Percentiles rank a stretch among this genome's conserved stretches.
Conservation (phyloP, 1,140 invertebrate species). For the Matsumurasca onukii region DNA sequence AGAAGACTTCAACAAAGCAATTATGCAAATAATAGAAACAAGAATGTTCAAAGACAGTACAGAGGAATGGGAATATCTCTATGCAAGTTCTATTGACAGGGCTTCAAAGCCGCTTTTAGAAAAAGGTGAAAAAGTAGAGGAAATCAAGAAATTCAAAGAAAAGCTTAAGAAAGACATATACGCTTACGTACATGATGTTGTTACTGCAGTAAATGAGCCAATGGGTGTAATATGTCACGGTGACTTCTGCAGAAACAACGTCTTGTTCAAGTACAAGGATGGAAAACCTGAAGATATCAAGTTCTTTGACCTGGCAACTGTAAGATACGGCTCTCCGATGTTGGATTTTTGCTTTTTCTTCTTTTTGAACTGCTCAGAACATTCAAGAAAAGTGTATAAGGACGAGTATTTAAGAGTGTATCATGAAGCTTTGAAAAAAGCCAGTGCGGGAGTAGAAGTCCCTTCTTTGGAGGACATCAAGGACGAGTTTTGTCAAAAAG, state of each 20-base stretch:
- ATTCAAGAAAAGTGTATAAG: conserved; percentile 39
- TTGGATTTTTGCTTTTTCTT: conserved; percentile 50
- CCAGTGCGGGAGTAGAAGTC: conserved; percentile 5
- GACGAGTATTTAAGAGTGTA: conserved; percentile 46
- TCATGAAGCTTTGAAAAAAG: conserved; percentile 37
- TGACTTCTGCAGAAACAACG: conserved; percentile 58
- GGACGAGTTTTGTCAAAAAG: conserved; percentile 43
- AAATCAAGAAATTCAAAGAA: not conserved
- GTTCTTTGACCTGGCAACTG: conserved; percentile 49
- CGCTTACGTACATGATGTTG: conserved; percentile 8
- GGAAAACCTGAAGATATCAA: conserved; percentile 40
- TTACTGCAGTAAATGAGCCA: conserved; percentile 43
- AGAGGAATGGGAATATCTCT: not conserved
- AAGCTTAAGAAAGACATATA: not conserved
- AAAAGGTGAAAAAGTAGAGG: not conserved
- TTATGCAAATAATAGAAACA: conserved; percentile 38
- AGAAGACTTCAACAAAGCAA: conserved; percentile 42
- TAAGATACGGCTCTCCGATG: conserved; percentile 46
- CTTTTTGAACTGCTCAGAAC: conserved; percentile 44
- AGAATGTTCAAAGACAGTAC: conserved; percentile 26
- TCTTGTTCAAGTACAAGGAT: conserved; percentile 51
- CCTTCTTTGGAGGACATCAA: conserved; percentile 42
- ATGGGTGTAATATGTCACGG: conserved; percentile 54
- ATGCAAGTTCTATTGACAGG: not conserved
- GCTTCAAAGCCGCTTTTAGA: conserved; percentile 19